A percentile compares a stretch with the other conserved stretches of the same genome.
Evolutionary conservation across 2,888 invertebrate species (phyloP).

Genomic region (Eristalis pertinax): DNA sequence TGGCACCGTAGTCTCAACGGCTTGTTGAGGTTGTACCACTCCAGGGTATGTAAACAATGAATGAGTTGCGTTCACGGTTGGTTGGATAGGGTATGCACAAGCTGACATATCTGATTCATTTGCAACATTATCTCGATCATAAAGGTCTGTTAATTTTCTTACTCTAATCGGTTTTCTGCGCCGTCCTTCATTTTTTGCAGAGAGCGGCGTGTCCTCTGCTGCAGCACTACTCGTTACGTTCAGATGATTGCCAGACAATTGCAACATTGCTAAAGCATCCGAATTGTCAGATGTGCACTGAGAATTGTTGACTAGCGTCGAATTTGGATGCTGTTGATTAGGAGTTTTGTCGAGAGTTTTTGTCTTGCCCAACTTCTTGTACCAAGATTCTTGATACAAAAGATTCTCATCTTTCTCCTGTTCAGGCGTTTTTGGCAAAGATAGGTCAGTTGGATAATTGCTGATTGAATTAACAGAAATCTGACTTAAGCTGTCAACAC

Average conservation of each 20-base stretch:
- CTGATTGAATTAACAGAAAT: not conserved
- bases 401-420: slow-evolving; percentile 34
- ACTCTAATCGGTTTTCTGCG: slow-evolving; percentile 26
- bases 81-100: not conserved
- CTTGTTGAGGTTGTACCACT: not conserved
- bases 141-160: slow-evolving; percentile 11
- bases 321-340: not conserved
- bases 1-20: not conserved
- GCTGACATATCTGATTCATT: not conserved
- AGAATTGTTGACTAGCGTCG: not conserved
- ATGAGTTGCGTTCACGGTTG: not conserved
- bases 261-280: not conserved
- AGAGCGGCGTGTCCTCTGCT: not conserved
- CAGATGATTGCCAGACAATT: not conserved
- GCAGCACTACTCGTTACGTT: not conserved
- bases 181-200: slow-evolving; percentile 20
- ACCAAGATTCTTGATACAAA: slow-evolving; percentile 36
- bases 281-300: not conserved
- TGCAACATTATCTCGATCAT: not conserved
- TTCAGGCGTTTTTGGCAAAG: not conserved
- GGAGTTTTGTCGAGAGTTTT: slow-evolving; percentile 14
- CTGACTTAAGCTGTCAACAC: not conserved
- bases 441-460: not conserved
- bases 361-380: slow-evolving; percentile 30
- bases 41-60: not conserved